Evolutionary conservation across 2,797 vertebrate genomes (phyloP).

Genomic region (Parotocinclus haroldoi): DNA sequence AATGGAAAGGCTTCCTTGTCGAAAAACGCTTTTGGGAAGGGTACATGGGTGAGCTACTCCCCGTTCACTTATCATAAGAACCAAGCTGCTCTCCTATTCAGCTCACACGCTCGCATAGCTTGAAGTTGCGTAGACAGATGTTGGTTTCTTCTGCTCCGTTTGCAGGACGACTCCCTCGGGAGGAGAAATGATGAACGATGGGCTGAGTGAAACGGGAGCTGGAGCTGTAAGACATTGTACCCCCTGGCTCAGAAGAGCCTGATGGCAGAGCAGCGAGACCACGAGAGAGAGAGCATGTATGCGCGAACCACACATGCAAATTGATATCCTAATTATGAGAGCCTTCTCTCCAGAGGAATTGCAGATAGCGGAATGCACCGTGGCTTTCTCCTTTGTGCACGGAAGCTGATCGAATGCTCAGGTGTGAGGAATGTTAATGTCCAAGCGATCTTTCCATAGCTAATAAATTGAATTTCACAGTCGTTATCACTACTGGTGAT

Average conservation of each 20-base stretch:
- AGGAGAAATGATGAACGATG: slow-evolving; percentile 12
- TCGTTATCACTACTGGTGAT: too few relatives aligned
- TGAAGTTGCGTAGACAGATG: slow-evolving; percentile 1
- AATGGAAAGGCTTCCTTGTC: too few relatives aligned
- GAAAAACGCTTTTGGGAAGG: too few relatives aligned
- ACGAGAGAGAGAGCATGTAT: not conserved
- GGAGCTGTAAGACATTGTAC: not conserved
- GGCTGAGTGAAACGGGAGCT: not conserved
- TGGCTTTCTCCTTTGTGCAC: not conserved
- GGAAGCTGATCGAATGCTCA: not conserved
- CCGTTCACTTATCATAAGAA: too few relatives aligned
- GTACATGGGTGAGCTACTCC: too few relatives aligned
- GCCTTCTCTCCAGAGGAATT: slow-evolving; percentile 4
- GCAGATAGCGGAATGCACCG: too few relatives aligned
- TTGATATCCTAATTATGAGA: slow-evolving; percentile 20
- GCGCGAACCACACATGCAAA: slow-evolving; percentile 3
- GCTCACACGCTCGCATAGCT: too few relatives aligned
- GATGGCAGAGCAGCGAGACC: not conserved
- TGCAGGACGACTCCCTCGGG: slow-evolving; percentile 21
- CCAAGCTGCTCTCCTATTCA: too few relatives aligned
- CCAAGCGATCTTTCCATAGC: too few relatives aligned
- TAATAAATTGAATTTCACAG: too few relatives aligned
- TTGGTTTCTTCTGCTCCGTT: slow-evolving; percentile 16
- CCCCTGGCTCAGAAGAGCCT: not conserved
- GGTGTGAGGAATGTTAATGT: too few relatives aligned